Evolutionary conservation across 2,888 invertebrate genomes (phyloP), one percentile per base, ranked within the genome.

Genomic region (Dicyrtoma fusca): DNA sequence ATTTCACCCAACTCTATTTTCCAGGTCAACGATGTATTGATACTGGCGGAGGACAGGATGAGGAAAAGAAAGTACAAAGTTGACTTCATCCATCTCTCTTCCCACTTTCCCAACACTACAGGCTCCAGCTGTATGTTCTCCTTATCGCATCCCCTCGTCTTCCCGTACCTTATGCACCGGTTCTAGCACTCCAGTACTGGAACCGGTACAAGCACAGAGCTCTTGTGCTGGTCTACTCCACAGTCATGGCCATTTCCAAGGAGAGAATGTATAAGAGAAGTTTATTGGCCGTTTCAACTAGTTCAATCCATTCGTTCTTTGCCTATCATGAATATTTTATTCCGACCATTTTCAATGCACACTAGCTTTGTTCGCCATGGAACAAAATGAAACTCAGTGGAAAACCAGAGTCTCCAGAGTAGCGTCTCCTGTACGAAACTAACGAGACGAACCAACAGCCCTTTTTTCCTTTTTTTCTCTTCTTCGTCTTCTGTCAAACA

Each of bases 301-400:
- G 34, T 61, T 14, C 14, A 49, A 49, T 49, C 17, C 17, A 42
- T 62, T 62, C 44, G n/a, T 25, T 65, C 51, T 47, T 66, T 51
- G 42, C 19, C 42, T 42, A 66, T 66, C 66, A 66, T 66, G 66
- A 66, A 66, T 66, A 53, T 66, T 66, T 66, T 26, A 66, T 53
- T 55, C 13, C 14, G 53, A 53, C 66, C 53, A 44, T 66, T 66
- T 66, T 55, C 66, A 55, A 66, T 66, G 53, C 66, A 66, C 66
- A 66, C 66, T 53, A 53, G 26, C 66, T 26, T 51, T 42, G 25
- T 66, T 63, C 47, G 14, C 57, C 25, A 57, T 10, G 25, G 26
- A 57, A 26, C n/a, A 57, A 57, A 57, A 57, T 57, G 21, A 57
- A 57, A 57, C 57, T 53, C 53, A 25, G 57, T 57, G 57, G 57